These are phyloP conservation scores for Hoplodrina ambigua DNA, from an alignment of 2,888 invertebrate genomes.

Conservation along the genomic window DNA sequence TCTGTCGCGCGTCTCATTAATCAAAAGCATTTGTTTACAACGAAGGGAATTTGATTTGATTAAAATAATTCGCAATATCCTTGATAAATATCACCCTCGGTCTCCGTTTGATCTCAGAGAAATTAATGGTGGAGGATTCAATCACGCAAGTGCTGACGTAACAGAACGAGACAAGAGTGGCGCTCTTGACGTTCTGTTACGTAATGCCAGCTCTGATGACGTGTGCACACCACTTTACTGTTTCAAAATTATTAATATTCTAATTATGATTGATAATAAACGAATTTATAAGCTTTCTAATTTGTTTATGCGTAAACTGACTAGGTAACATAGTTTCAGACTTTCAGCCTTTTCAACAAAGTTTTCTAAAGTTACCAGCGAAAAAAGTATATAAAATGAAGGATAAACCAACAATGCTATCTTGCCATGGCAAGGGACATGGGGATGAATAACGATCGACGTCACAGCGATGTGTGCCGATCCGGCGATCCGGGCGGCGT, in stretches of 20 bases:
- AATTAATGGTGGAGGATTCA: slow-evolving; percentile 90
- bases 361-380: slow-evolving; percentile 32
- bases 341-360: background rate
- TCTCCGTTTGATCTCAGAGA: slow-evolving; percentile 89
- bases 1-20: slow-evolving; percentile 91
- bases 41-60: slow-evolving; percentile 91
- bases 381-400: slow-evolving; percentile 67
- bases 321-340: background rate
- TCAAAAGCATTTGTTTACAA: slow-evolving; percentile 91
- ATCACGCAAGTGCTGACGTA: slow-evolving; percentile 87
- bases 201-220: slow-evolving; percentile 55
- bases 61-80: slow-evolving; percentile 91
- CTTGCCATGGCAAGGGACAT: slow-evolving; percentile 80
- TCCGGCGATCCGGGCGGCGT: slow-evolving; percentile 76
- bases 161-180: too few relatives aligned
- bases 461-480: slow-evolving; percentile 89
- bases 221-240: slow-evolving; percentile 32
- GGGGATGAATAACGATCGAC: slow-evolving; percentile 88
- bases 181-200: slow-evolving; percentile 73
- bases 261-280: slow-evolving; percentile 7
- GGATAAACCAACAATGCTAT: slow-evolving; percentile 82
- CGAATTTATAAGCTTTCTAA: background rate
- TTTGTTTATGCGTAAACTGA: background rate
- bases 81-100: slow-evolving; percentile 91
- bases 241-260: slow-evolving; percentile 22